These are phyloP conservation scores for Tetrao urogallus DNA, from an alignment of 2,113 vertebrate species.

Conservation along the genomic window DNA sequence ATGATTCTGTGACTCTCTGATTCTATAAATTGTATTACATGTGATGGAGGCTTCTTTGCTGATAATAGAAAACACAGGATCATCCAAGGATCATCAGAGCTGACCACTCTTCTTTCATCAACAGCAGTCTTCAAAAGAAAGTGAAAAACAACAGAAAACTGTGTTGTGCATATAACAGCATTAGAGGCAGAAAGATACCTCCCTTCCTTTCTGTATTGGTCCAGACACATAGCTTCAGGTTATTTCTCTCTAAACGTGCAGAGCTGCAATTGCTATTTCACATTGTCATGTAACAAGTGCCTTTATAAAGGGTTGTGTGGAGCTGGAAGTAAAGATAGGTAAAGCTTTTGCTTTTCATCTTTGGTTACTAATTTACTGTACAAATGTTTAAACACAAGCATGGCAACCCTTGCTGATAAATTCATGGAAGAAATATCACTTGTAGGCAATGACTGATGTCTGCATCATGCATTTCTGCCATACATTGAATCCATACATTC, in stretches of 20 bases:
- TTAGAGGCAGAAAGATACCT: not conserved
- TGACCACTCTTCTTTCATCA: not conserved
- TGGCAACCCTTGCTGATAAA: conserved; percentile 75
- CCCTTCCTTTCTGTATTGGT: not conserved
- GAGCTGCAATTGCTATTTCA: not conserved
- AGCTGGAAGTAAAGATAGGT: not conserved
- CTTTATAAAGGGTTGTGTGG: not conserved
- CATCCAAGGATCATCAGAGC: not conserved
- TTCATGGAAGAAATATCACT: conserved; percentile 77
- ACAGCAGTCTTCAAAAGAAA: not conserved
- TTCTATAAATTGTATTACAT: not conserved
- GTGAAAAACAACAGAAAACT: not conserved
- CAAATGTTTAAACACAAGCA: conserved; percentile 76
- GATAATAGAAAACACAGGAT: not conserved
- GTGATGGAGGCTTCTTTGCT: not conserved
- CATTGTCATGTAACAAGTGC: not conserved
- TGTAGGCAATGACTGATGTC: conserved; percentile 81
- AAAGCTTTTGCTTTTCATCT: conserved; percentile 65
- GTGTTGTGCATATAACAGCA: accelerated
- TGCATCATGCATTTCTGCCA: conserved; percentile 72
- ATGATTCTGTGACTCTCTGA: no score
- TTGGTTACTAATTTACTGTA: conserved; percentile 73
- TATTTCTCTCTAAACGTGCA: not conserved
- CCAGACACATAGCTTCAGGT: not conserved
- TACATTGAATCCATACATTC: conserved; percentile 66